Percentiles rank a stretch among this genome's conserved stretches.
Conservation (phyloP, 2,797 vertebrate species). For the Myotis myotis region DNA sequence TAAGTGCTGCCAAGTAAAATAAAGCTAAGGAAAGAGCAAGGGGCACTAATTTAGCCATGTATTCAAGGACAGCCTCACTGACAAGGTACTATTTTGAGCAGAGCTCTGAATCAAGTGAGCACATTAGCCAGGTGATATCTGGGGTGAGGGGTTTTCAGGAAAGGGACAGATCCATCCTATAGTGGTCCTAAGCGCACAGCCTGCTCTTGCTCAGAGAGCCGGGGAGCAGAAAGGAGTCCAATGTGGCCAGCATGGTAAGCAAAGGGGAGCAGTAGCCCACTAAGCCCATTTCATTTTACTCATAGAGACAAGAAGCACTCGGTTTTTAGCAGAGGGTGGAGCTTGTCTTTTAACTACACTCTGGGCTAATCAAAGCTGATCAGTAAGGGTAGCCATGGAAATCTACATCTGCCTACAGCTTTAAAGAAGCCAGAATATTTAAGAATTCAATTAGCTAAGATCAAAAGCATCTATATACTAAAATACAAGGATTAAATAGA, state of each 20-base stretch:
- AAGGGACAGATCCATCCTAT: background rate
- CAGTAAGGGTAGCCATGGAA: background rate
- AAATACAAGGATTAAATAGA: background rate
- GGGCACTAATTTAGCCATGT: background rate
- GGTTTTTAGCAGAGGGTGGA: background rate
- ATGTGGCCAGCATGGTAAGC: rapidly evolving
- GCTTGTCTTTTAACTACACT: background rate
- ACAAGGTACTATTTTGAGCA: background rate
- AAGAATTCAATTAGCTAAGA: background rate
- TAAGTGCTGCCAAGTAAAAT: background rate
- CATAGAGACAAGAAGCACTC: background rate
- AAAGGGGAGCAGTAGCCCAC: background rate
- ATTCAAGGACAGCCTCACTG: background rate
- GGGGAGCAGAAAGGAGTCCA: background rate
- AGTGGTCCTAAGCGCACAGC: background rate
- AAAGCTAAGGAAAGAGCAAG: background rate
- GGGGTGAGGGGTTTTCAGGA: background rate
- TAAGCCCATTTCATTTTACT: background rate
- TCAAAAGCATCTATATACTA: background rate
- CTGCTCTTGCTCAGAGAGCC: background rate
- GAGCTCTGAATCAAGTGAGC: background rate
- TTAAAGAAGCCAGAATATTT: background rate
- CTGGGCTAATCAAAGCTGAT: background rate
- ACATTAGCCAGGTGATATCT: background rate
- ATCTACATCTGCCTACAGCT: background rate